These are phyloP conservation scores for Dasysyrphus albostriatus DNA, from an alignment of 2,888 invertebrate species.

Conservation along the genomic window DNA sequence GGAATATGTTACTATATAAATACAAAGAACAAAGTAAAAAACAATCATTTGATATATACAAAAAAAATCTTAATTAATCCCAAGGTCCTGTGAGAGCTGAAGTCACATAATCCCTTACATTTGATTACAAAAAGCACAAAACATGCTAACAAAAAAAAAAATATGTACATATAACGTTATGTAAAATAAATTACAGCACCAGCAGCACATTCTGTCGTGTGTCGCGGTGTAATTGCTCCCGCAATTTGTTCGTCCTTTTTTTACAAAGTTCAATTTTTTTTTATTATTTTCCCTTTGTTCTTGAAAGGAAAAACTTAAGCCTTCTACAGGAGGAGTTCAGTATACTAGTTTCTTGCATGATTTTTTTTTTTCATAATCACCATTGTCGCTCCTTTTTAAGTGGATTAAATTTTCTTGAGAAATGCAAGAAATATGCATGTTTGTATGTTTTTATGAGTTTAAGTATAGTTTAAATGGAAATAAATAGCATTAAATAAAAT, in stretches of 20 bases:
- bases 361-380: constrained; percentile 41
- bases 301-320: not conserved
- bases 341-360: constrained; percentile 9
- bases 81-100: constrained; percentile 38
- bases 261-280: not conserved
- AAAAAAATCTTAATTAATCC: constrained; percentile 64
- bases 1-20: constrained; percentile 8
- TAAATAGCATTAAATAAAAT: not conserved
- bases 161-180: not conserved
- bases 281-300: not conserved
- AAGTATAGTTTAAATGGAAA: not conserved
- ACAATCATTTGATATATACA: constrained; percentile 27
- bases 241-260: constrained; percentile 30
- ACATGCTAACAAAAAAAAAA: not conserved
- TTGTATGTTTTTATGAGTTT: not conserved
- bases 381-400: constrained; percentile 22
- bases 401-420: constrained; percentile 40
- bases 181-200: constrained; percentile 20
- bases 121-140: constrained; percentile 46
- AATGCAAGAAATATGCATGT: not conserved
- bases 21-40: not conserved
- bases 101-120: constrained; percentile 59
- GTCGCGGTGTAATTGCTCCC: constrained; percentile 7
- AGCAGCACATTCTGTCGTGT: constrained; percentile 11
- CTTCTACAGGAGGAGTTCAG: not conserved